phyloP scores from a whole-genome alignment of 1,140 invertebrate species.

The Leptonema lineaticorne region DNA sequence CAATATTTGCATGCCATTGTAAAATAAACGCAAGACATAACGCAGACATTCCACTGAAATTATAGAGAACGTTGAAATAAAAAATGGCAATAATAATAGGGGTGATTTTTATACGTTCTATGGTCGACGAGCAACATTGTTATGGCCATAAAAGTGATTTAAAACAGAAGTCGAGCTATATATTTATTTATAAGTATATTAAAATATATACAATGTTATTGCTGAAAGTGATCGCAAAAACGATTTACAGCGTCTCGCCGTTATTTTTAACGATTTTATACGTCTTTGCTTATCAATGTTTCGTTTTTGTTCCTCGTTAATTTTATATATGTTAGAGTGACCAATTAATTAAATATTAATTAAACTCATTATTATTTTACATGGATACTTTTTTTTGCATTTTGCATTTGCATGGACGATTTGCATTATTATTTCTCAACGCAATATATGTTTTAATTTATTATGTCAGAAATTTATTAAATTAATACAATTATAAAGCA shows the following conservation, averaged over 20 bases:
- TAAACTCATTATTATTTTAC: too few species aligned
- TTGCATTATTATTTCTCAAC: too few species aligned
- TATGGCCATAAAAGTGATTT: constrained; percentile 18
- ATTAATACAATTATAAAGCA: too few species aligned
- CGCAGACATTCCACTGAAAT: not conserved
- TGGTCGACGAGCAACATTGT: constrained; percentile 1
- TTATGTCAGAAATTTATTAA: too few species aligned
- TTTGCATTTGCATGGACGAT: not conserved
- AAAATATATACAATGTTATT: constrained; percentile 8
- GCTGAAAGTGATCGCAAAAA: not conserved
- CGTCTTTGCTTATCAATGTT: not conserved
- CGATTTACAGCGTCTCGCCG: not conserved
- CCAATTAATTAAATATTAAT: too few species aligned
- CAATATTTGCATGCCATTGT: too few species aligned
- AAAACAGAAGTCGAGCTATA: constrained; percentile 13
- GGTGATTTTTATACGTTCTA: not conserved
- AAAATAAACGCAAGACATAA: not conserved
- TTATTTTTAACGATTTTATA: not conserved
- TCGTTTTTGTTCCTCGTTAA: too few species aligned
- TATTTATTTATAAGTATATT: too few species aligned
- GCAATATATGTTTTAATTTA: too few species aligned
- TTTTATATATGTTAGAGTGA: too few species aligned
- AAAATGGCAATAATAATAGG: constrained; percentile 14
- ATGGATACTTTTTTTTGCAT: not conserved
- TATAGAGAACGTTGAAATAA: not conserved